phyloP scores from a whole-genome alignment of 1,140 invertebrate genomes.

The Bathynomus jamesi region DNA sequence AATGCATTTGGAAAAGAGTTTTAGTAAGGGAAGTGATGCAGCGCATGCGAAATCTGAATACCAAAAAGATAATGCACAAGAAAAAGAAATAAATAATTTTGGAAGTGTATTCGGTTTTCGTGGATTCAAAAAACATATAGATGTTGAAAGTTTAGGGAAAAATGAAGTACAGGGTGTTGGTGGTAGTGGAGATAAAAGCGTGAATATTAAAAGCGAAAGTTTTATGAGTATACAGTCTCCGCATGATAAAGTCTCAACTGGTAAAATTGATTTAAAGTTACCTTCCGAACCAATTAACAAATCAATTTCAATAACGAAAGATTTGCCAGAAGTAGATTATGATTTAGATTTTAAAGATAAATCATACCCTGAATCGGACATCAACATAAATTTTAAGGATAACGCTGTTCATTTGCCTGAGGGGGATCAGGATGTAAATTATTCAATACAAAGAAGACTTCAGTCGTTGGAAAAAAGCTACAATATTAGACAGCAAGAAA shows the following conservation, averaged over 20 bases:
- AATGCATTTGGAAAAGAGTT: conserved; percentile 11
- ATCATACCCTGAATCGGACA: background rate
- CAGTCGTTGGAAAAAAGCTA: background rate
- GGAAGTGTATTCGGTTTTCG: conserved; percentile 24
- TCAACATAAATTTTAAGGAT: background rate
- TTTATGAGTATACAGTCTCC: too few species aligned
- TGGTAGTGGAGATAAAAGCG: too few species aligned
- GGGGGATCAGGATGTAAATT: background rate
- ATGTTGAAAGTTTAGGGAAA: conserved; percentile 5
- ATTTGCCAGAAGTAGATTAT: background rate
- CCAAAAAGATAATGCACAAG: background rate
- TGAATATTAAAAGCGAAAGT: background rate
- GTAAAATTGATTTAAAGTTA: conserved; percentile 3
- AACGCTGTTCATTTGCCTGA: background rate
- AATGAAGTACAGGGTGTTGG: background rate
- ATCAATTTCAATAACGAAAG: background rate
- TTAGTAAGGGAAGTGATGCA: background rate
- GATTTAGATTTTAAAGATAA: background rate
- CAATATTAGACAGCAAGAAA: background rate
- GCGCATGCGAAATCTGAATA: background rate
- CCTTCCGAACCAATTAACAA: background rate
- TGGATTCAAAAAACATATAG: conserved; percentile 28
- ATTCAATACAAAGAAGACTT: background rate
- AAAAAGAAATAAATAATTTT: conserved; percentile 16
- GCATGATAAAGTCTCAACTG: conserved; percentile 5